phyloP scores from a whole-genome alignment of 2,797 vertebrate genomes.

The Gadopsis bispinosus region DNA sequence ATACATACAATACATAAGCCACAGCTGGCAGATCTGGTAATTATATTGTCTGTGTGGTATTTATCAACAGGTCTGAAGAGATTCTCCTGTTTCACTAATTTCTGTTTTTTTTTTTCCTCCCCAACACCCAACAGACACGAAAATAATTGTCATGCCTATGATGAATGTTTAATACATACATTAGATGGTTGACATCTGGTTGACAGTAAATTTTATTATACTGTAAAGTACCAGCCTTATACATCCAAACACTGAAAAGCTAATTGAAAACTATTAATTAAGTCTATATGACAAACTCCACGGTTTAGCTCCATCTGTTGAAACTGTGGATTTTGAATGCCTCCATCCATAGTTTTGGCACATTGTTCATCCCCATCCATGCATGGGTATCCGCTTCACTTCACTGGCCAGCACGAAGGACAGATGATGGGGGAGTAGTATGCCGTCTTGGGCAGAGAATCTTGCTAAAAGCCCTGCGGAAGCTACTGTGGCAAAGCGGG shows the following conservation, averaged over 20 bases:
- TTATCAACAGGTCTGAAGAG: not conserved
- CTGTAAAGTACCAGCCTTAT: conserved; percentile 22
- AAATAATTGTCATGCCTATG: not conserved
- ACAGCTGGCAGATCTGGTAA: not conserved
- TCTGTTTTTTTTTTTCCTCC: not conserved
- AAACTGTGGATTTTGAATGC: conserved; percentile 15
- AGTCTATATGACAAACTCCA: conserved; percentile 22
- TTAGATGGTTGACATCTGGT: conserved; percentile 6
- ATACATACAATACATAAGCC: not conserved
- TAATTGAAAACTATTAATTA: conserved; percentile 10
- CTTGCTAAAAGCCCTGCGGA: conserved; percentile 89
- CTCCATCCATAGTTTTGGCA: conserved; percentile 37
- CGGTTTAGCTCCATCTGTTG: conserved; percentile 17
- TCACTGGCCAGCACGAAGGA: conserved; percentile 69
- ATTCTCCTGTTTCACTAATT: not conserved
- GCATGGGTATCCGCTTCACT: not conserved
- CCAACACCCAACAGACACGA: not conserved
- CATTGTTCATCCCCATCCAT: conserved; percentile 29
- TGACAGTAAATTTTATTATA: conserved; percentile 11
- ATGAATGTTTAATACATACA: conserved; percentile 5
- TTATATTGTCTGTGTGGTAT: not conserved
- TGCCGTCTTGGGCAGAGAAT: conserved; percentile 82
- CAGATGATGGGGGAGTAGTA: conserved; percentile 65
- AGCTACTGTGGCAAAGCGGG: conserved; percentile 89
- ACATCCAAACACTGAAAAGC: conserved; percentile 42